Conservation (phyloP, 2,113 vertebrate species). For the Bothrops jararaca region DNA sequence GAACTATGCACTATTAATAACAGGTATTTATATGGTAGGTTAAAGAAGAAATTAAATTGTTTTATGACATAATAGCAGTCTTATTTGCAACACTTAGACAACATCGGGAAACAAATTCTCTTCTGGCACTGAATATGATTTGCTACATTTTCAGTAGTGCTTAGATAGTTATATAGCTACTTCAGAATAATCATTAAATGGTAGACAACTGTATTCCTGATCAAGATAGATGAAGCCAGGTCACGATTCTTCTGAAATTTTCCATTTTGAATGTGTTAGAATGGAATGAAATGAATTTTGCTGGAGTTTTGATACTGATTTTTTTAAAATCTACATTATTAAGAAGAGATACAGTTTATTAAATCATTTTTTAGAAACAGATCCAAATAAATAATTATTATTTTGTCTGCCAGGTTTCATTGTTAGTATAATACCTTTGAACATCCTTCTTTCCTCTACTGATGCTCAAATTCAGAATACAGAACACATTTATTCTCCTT, state of each 20-base stretch:
- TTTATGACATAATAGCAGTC: background rate
- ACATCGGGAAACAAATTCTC: background rate
- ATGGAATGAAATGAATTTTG: constrained; percentile 31
- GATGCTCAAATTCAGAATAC: background rate
- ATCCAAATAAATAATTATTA: background rate
- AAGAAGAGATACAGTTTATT: constrained; percentile 11
- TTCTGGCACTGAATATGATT: background rate
- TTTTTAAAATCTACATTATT: background rate
- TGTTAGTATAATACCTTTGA: too few relatives aligned
- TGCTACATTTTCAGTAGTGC: background rate
- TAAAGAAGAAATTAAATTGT: background rate
- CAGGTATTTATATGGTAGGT: background rate
- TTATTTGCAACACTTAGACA: background rate
- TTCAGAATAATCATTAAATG: background rate
- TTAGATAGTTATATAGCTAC: background rate
- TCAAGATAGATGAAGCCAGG: background rate
- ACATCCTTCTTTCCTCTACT: background rate
- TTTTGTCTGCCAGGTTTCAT: background rate
- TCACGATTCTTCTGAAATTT: constrained; percentile 17
- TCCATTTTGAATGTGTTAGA: constrained; percentile 34
- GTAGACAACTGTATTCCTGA: background rate
- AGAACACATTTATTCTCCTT: background rate
- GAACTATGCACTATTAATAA: background rate
- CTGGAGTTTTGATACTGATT: constrained; percentile 11
- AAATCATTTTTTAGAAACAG: constrained; percentile 3